Conservation (phyloP, 2,113 vertebrate genomes). For the Ailuropoda melanoleuca region DNA sequence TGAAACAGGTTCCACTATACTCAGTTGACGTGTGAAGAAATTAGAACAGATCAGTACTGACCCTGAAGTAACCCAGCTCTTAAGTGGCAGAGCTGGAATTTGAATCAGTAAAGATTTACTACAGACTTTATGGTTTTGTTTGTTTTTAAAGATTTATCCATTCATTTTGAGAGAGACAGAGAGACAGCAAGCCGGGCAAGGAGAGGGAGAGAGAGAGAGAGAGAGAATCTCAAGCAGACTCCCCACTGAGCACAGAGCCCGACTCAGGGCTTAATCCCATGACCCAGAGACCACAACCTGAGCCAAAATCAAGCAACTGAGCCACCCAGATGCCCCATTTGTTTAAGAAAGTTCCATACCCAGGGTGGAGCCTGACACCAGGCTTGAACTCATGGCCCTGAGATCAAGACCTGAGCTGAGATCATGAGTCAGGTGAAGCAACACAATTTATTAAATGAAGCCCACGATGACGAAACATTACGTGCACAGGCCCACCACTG, state of each 20-base stretch:
- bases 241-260: background rate
- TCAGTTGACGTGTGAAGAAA: background rate
- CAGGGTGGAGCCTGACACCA: too few species aligned
- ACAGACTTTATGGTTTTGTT: background rate
- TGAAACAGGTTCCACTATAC: background rate
- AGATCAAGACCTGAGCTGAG: too few species aligned
- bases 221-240: background rate
- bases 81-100: background rate
- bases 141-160: background rate
- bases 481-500: too few species aligned
- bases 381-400: too few species aligned
- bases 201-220: background rate
- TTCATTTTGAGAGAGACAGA: background rate
- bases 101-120: background rate
- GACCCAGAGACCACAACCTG: too few species aligned
- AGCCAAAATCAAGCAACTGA: background rate
- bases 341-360: too few species aligned
- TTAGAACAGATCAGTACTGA: background rate
- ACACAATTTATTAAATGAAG: background rate
- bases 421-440: background rate
- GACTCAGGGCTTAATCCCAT: background rate
- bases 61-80: background rate
- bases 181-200: background rate
- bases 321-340: background rate
- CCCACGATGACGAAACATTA: background rate